Evolutionary conservation across 1,140 invertebrate species (phyloP), one percentile per base, ranked within the genome.

Genomic region (Colletes latitarsis): DNA sequence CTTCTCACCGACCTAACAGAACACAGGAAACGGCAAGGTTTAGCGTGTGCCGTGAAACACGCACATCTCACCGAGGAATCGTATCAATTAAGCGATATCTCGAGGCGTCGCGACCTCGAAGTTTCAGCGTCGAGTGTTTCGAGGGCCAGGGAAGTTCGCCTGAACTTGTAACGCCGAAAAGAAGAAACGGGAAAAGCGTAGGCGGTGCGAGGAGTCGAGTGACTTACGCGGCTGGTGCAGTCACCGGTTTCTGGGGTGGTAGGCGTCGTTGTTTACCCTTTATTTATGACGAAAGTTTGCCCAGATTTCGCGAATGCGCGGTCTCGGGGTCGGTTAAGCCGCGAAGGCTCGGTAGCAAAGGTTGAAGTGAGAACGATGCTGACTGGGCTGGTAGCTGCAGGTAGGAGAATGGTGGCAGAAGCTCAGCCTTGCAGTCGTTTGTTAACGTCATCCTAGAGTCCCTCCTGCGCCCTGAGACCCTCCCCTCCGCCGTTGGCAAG

Each of bases 231-330:
- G 66, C 66, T 58, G 73, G 58, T 77, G 85, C 76, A 72, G 67
- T 70, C 69, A 49, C 49, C 49, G 49, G 82, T 58, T 66, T 52
- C 77, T 30, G 57, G 70, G 68, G 77, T 46, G 43, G 52, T 77
- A 70, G 63, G 58, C 69, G 63, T 77, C 90, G 88, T 91, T 92
- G 92, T 92, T 92, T 92, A 91, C 90, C 90, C 90, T 90, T 92
- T 92, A 92, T 92, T 92, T 92, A 92, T 92, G 91, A 91, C 89
- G 81, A 92, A 92, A 92, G 91, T 92, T 92, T 91, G 88, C 83
- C 86, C 86, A 91, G 91, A 92, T 92, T 92, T 92, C 87, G 87
- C 88, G 89, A 90, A 90, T 86, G 88, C 85, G 86, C 84, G 86
- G 77, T 77, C 87, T 79, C 72, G 81, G 78, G 76, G 81, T 85